A percentile compares a stretch with the other conserved stretches of the same genome.
These are phyloP conservation scores for Bilobella aurantiaca DNA, from an alignment of 1,140 invertebrate species.

Conservation along the genomic window DNA sequence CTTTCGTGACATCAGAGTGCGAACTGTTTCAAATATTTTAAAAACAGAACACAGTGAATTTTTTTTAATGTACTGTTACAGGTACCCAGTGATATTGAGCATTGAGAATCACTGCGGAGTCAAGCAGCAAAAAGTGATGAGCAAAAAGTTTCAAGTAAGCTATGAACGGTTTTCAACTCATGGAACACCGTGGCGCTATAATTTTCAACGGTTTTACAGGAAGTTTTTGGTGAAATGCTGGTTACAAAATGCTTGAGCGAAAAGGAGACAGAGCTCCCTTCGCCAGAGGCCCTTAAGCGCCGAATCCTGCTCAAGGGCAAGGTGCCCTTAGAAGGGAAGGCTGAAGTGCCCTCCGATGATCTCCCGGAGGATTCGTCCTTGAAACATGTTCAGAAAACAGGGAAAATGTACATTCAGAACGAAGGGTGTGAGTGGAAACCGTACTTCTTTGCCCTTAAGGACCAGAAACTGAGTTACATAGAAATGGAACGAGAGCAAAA, in stretches of 20 bases:
- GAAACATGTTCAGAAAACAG: conserved; percentile 57
- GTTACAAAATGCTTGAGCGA: conserved; percentile 65
- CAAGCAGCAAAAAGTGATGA: conserved; percentile 92
- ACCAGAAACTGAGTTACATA: conserved; percentile 77
- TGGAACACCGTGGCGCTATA: no score
- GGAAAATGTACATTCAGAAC: conserved; percentile 80
- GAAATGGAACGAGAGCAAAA: conserved; percentile 45
- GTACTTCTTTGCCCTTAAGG: conserved; percentile 84
- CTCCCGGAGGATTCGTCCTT: neutral
- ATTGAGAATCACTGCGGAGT: conserved; percentile 96
- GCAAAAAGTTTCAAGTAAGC: conserved; percentile 56
- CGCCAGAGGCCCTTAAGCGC: conserved; percentile 54
- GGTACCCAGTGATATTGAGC: conserved; percentile 89
- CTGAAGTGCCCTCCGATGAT: neutral
- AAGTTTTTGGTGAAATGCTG: conserved; percentile 84
- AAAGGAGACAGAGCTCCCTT: conserved; percentile 72
- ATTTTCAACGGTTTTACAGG: conserved; percentile 46
- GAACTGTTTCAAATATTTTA: conserved; percentile 25
- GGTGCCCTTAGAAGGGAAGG: conserved; percentile 58
- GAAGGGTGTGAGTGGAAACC: conserved; percentile 81
- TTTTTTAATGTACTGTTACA: conserved; percentile 36
- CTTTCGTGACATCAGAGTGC: conserved; percentile 81
- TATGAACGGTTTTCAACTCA: no score
- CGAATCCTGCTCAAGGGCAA: conserved; percentile 89
- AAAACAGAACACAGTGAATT: neutral